phyloP scores from a whole-genome alignment of 2,113 vertebrate species.

The Scytalopus superciliaris region DNA sequence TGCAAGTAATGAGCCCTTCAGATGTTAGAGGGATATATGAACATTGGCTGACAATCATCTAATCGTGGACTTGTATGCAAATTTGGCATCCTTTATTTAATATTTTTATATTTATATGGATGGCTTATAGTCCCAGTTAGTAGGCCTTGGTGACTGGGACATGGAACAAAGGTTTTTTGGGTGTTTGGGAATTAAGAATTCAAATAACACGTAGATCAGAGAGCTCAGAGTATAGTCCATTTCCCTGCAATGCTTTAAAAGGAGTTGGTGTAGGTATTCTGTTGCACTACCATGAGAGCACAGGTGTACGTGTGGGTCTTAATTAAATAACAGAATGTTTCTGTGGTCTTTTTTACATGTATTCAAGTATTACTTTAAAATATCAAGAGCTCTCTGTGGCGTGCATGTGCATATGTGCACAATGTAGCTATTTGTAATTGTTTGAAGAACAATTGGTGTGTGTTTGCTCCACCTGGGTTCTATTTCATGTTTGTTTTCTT shows the following conservation, averaged over 20 bases:
- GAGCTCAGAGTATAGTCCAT: fast-evolving
- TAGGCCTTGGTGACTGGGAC: background rate
- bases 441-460: background rate
- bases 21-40: background rate
- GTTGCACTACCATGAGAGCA: background rate
- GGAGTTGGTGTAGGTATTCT: background rate
- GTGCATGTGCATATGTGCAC: too few relatives aligned
- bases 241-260: background rate
- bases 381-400: background rate
- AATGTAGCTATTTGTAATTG: background rate
- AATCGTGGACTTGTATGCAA: background rate
- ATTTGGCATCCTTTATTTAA: background rate
- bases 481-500: background rate
- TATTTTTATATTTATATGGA: background rate
- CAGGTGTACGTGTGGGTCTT: background rate
- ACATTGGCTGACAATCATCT: background rate
- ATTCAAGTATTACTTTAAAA: background rate
- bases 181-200: background rate
- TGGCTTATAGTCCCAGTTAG: background rate
- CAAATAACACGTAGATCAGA: background rate
- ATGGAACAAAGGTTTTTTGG: background rate
- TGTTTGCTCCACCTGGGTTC: background rate
- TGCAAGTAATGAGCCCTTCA: background rate
- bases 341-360: background rate
- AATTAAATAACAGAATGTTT: background rate